Conservation (phyloP, 2,888 invertebrate species). For the Erannis defoliaria region DNA sequence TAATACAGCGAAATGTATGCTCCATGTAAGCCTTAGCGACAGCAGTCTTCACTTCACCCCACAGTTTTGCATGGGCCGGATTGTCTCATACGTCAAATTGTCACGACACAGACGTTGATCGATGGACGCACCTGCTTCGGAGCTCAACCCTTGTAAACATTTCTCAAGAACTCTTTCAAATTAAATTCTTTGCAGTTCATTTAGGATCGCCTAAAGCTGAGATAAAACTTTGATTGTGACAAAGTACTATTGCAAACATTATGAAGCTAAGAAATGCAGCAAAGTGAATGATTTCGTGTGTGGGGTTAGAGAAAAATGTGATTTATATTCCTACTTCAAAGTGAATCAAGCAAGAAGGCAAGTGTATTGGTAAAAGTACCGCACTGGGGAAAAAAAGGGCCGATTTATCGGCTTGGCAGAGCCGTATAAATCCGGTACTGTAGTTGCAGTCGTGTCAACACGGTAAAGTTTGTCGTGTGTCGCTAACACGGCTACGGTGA, state of each 20-base stretch:
- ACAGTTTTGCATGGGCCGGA: conserved; percentile 77
- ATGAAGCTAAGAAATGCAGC: conserved; percentile 1
- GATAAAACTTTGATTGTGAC: conserved; percentile 8
- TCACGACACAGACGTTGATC: conserved; percentile 76
- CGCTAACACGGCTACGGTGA: no score
- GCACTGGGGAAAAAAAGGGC: no score
- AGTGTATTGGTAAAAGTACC: neutral
- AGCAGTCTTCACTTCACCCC: conserved; percentile 60
- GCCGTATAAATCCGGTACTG: no score
- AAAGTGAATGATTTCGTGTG: conserved; percentile 33
- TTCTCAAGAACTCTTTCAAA: conserved; percentile 21
- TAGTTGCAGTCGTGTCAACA: no score
- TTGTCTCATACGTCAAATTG: conserved; percentile 86
- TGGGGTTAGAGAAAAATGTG: conserved; percentile 56
- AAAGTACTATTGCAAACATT: neutral
- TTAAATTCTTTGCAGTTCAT: neutral
- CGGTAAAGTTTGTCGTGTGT: no score
- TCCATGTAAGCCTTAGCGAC: conserved; percentile 59
- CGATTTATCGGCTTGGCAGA: no score
- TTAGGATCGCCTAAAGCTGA: neutral
- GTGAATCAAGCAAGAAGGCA: conserved; percentile 36
- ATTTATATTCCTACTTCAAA: conserved; percentile 57
- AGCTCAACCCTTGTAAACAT: conserved; percentile 60
- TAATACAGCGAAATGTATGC: neutral
- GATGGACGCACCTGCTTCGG: conserved; percentile 79